A percentile compares a stretch with the other conserved stretches of the same genome.
phyloP scores from a whole-genome alignment of 2,797 vertebrate genomes.

The Phrynocephalus guinanensis region DNA sequence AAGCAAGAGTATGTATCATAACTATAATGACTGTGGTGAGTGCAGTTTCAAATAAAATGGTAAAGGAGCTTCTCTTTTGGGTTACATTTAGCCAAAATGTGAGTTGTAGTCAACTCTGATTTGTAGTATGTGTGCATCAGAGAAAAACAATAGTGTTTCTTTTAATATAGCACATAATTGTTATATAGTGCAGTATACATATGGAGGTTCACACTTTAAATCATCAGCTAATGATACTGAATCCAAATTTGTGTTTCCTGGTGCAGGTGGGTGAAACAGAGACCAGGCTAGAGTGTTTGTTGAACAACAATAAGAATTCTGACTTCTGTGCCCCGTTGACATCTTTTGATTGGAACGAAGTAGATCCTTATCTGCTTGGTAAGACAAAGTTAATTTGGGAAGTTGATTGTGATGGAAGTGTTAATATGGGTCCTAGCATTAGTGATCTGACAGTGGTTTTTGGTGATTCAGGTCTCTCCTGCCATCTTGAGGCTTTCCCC shows the following conservation, averaged over 20 bases:
- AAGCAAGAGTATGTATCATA: background rate
- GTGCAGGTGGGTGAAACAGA: constrained; percentile 95
- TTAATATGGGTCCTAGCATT: background rate
- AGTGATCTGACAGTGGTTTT: too few relatives aligned
- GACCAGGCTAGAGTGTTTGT: constrained; percentile 95
- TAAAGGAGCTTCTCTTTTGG: background rate
- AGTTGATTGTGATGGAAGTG: background rate
- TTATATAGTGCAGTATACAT: background rate
- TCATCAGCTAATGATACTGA: background rate
- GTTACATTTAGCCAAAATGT: background rate
- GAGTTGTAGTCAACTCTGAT: background rate
- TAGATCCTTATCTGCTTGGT: constrained; percentile 97
- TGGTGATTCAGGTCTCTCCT: too few relatives aligned
- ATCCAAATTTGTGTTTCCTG: constrained; percentile 25
- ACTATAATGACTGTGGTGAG: background rate
- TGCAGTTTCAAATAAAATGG: background rate
- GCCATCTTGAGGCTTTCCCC: too few relatives aligned
- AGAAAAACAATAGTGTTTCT: background rate
- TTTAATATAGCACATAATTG: background rate
- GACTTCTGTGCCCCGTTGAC: constrained; percentile 98
- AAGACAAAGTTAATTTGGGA: constrained; percentile 54
- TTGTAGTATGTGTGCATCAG: background rate
- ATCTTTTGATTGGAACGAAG: constrained; percentile 99
- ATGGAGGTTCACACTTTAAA: background rate
- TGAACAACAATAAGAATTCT: constrained; percentile 99